phyloP scores from a whole-genome alignment of 2,888 invertebrate genomes.

The Pristionchus maxplancki region DNA sequence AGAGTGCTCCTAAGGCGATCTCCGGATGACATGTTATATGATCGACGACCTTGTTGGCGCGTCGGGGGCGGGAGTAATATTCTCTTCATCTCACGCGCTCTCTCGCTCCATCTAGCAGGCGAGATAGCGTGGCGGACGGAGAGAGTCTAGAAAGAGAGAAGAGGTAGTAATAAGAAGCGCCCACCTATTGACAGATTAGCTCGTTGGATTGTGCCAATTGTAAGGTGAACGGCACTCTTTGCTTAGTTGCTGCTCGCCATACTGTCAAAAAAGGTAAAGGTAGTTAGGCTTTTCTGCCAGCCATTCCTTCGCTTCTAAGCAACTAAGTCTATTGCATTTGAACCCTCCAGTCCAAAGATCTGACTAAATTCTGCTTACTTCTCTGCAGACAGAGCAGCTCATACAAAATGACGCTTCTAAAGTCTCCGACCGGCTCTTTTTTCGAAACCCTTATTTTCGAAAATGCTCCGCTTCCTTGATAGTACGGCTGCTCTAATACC shows the following conservation, averaged over 20 bases:
- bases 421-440: background rate
- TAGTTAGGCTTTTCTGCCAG: too few relatives aligned
- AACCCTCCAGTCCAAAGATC: too few relatives aligned
- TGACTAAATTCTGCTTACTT: background rate
- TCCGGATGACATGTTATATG: constrained; percentile 28
- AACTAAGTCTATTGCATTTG: too few relatives aligned
- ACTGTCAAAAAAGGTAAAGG: too few relatives aligned
- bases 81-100: background rate
- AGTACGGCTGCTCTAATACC: background rate
- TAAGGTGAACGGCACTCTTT: too few relatives aligned
- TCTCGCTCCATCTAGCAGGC: background rate
- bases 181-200: background rate
- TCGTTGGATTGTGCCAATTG: too few relatives aligned
- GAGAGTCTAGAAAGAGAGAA: background rate
- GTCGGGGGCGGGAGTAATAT: background rate
- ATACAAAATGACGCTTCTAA: background rate
- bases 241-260: too few relatives aligned
- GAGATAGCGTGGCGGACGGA: background rate
- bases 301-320: too few relatives aligned
- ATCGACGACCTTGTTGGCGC: constrained; percentile 41
- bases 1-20: background rate
- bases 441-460: background rate
- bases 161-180: constrained; percentile 5
- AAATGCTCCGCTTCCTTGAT: background rate
- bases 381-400: background rate